Evolutionary conservation across 2,113 vertebrate species (phyloP).

Genomic region (Fregetta grallaria): DNA sequence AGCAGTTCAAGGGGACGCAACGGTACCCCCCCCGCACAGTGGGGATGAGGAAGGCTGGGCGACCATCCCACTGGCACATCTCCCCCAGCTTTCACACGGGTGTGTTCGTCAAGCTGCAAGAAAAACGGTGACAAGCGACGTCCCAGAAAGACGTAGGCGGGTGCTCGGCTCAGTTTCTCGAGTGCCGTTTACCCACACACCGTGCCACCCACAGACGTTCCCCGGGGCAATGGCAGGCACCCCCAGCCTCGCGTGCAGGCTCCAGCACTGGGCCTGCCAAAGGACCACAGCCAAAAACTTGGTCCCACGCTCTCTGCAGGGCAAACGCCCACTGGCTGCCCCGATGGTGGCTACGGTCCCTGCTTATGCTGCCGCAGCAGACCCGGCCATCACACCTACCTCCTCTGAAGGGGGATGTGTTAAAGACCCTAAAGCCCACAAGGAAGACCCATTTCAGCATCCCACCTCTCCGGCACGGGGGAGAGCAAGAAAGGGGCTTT

Average conservation of each 20-base stretch:
- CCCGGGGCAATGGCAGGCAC: not conserved
- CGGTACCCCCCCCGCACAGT: fast-evolving
- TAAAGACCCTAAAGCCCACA: not conserved
- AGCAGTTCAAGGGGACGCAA: fast-evolving
- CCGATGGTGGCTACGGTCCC: too few species aligned
- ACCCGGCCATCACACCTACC: not conserved
- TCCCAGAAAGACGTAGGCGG: conserved; percentile 45
- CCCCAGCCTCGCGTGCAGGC: not conserved
- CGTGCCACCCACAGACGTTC: conserved; percentile 38
- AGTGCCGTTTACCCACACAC: conserved; percentile 40
- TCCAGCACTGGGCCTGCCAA: not conserved
- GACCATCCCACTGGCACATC: not conserved
- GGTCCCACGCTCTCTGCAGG: not conserved
- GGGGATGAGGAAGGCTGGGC: not conserved
- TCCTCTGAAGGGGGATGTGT: not conserved
- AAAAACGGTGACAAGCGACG: not conserved
- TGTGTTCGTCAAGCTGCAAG: not conserved
- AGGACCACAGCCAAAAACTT: not conserved
- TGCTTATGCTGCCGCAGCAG: fast-evolving
- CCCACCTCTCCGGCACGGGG: fast-evolving
- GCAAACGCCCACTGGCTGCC: not conserved
- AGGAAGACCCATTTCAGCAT: not conserved
- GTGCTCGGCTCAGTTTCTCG: not conserved
- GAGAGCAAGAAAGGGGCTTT: not conserved
- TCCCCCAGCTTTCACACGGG: not conserved